Evolutionary conservation across 2,113 vertebrate species (phyloP).

Genomic region (Gasterosteus nipponicus): DNA sequence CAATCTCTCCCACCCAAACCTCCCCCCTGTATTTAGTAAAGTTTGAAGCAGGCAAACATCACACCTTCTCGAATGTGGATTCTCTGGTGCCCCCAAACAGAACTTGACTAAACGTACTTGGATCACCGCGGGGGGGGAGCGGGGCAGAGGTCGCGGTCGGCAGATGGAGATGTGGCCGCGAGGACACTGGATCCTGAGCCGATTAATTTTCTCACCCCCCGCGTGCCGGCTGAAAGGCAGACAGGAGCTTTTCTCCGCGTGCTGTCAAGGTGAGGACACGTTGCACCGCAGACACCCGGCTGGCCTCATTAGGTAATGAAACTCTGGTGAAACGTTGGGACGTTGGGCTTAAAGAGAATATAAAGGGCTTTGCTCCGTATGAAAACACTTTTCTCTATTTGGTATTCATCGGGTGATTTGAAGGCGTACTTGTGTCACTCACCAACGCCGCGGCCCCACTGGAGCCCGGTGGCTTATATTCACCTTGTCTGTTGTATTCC

Average conservation of each 20-base stretch:
- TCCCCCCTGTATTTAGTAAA: conserved; percentile 2
- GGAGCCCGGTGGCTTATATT: background rate
- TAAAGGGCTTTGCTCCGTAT: background rate
- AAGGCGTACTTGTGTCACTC: conserved; percentile 8
- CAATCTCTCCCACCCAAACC: background rate
- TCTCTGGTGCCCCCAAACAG: background rate
- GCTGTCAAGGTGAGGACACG: conserved; percentile 63
- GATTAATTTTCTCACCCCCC: conserved; percentile 69
- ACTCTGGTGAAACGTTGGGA: conserved; percentile 12
- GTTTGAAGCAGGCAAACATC: background rate
- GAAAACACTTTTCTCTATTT: background rate
- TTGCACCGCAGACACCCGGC: conserved; percentile 48
- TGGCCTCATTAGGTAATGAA: conserved; percentile 70
- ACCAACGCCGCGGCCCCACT: background rate
- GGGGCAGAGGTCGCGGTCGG: conserved; percentile 56
- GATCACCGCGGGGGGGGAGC: conserved; percentile 19
- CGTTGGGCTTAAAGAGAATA: conserved; percentile 11
- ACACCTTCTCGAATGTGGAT: background rate
- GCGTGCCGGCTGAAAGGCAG: conserved; percentile 58
- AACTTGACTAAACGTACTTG: background rate
- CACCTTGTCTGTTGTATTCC: background rate
- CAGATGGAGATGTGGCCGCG: conserved; percentile 22
- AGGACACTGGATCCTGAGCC: conserved; percentile 68
- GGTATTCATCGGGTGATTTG: conserved; percentile 1
- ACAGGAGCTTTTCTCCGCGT: conserved; percentile 63